Base-by-base conservation (phyloP, 2,797 vertebrate species). In the Miichthys miiuy region DNA sequence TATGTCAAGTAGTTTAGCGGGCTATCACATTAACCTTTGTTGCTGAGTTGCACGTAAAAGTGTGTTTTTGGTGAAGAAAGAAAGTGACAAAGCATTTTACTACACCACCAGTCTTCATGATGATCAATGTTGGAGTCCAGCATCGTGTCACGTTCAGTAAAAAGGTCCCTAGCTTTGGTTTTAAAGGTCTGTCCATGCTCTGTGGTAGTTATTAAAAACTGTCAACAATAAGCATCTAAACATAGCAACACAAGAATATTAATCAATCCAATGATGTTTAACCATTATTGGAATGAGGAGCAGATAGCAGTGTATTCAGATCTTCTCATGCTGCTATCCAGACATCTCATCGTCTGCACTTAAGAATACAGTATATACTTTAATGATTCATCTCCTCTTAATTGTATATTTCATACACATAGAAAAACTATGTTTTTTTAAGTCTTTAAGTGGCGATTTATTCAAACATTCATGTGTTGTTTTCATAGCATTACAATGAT, bases 401-500 rank as follows among this genome's bases (percentile, higher is more conserved):
- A 27, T 3, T 27, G 14, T 41, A 1, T 3, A 13, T 61, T 25
- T 67, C 44, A 68, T 3, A 60, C 27, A 68, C 13, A 77, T 10
- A 74, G 12, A 51, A 65, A 65, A 72, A 7, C 23, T n/a, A n/a
- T n/a, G n/a, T n/a, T n/a, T n/a, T n/a, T 3, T 25, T 0, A 25
- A 20, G 16, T 51, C 14, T 68, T 69, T 55, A 56, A 52, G 55
- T 61, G 47, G 42, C 77, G 23, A 79, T 91, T 91, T 90, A 90
- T 92, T 90, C 81, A 86, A 89, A 89, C 82, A 89, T 81, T 68
- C 63, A 77, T 75, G 46, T 78, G 51, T 69, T 85, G 51, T 88
- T 82, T 78, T 77, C 34, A 76, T 75, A 58, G 75, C 77, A 77
- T 76, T 46, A 86, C 83, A 82, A 80, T 57, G n/a, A 50, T 67